Conservation (phyloP, 2,797 vertebrate genomes). For the Sphaeramia orbicularis region DNA sequence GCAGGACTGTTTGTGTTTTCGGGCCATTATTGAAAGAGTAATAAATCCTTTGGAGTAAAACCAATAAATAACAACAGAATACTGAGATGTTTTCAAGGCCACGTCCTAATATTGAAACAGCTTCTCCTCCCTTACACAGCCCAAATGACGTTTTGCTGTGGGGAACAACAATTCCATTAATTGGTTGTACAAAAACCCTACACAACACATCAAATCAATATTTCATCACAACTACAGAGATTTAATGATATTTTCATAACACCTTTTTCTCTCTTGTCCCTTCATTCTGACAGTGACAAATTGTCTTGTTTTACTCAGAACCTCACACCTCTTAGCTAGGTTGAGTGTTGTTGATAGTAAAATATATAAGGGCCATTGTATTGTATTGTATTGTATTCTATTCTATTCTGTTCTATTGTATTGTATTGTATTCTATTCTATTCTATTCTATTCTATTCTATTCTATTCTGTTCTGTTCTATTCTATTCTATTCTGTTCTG, state of each 20-base stretch:
- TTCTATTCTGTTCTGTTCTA: no score
- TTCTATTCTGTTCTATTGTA: no score
- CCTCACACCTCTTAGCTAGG: constrained; percentile 51
- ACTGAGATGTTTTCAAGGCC: constrained; percentile 53
- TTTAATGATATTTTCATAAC: constrained; percentile 80
- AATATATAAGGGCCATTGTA: constrained; percentile 12
- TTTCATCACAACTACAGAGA: constrained; percentile 80
- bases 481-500: no score
- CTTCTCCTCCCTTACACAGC: constrained; percentile 29
- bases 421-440: no score
- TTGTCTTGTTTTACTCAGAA: constrained; percentile 71
- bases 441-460: no score
- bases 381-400: no score
- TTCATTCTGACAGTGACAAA: constrained; percentile 72
- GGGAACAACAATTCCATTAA: constrained; percentile 60
- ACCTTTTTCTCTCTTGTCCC: constrained; percentile 53
- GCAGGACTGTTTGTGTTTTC: constrained; percentile 46
- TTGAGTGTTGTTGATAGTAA: constrained; percentile 34
- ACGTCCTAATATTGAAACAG: constrained; percentile 55
- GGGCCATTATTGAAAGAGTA: constrained; percentile 71
- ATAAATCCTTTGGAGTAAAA: constrained; percentile 68
- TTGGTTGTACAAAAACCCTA: constrained; percentile 59
- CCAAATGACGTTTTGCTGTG: constrained; percentile 47
- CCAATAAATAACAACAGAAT: constrained; percentile 65
- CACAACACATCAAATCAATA: constrained; percentile 75